These are phyloP conservation scores for Drosophila differens DNA, from an alignment of 2,888 invertebrate species.

Conservation along the genomic window DNA sequence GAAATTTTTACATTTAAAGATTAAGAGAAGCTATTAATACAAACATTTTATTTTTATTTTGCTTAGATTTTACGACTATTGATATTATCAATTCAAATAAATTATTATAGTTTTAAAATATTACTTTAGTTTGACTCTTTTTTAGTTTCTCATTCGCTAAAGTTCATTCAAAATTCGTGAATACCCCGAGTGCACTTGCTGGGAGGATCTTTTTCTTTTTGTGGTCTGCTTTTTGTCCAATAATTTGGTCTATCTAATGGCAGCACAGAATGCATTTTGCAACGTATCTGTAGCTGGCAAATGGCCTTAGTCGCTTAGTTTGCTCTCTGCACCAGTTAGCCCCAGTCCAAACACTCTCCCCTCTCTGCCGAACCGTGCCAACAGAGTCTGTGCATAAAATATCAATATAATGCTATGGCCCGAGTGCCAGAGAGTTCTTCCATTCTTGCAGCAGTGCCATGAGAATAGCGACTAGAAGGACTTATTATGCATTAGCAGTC, in stretches of 20 bases:
- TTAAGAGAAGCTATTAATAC: not conserved
- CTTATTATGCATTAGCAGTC: constrained; percentile 66
- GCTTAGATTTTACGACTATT: not conserved
- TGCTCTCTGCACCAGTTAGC: constrained; percentile 28
- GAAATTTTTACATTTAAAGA: not conserved
- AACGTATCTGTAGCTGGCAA: constrained; percentile 76
- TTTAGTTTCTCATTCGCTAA: not conserved
- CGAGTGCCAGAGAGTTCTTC: constrained; percentile 44
- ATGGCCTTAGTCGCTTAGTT: constrained; percentile 75
- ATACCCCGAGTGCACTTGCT: constrained; percentile 1
- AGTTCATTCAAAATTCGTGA: constrained; percentile 43
- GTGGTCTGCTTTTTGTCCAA: constrained; percentile 69
- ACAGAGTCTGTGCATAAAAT: constrained; percentile 75
- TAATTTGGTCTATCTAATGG: constrained; percentile 80
- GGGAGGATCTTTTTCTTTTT: constrained; percentile 66
- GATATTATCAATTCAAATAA: not conserved
- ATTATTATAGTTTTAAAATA: no score
- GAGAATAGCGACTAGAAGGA: constrained; percentile 48
- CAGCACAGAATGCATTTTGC: constrained; percentile 73
- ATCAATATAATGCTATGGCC: constrained; percentile 76
- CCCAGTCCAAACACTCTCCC: constrained; percentile 1
- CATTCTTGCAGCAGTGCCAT: constrained; percentile 29
- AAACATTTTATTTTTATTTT: not conserved
- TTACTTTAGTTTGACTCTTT: not conserved
- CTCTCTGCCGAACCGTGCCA: not conserved